Percentiles rank a stretch among this genome's conserved stretches.
Conservation (phyloP, 1,140 invertebrate genomes). For the Pollicipes pollicipes region DNA sequence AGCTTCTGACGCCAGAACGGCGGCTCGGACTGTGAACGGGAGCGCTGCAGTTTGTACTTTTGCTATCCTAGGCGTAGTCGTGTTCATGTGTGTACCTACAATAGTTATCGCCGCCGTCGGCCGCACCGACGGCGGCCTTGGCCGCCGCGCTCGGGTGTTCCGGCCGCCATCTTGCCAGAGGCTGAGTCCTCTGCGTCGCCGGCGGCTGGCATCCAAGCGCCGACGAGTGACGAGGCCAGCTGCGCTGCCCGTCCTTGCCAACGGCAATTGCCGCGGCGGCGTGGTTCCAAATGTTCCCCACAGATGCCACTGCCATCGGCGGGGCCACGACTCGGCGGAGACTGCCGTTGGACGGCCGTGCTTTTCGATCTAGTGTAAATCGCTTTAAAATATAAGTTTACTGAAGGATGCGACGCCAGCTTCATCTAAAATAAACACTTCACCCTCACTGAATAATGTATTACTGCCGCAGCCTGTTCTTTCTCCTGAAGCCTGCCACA, state of each 20-base stretch:
- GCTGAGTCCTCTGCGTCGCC: too few relatives aligned
- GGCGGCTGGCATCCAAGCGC: too few relatives aligned
- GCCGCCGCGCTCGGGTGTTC: too few relatives aligned
- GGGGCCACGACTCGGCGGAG: too few relatives aligned
- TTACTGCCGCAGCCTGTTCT: too few relatives aligned
- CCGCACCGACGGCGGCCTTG: too few relatives aligned
- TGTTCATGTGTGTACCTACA: background rate
- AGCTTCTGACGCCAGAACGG: too few relatives aligned
- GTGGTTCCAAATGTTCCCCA: background rate
- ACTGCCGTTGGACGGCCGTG: background rate
- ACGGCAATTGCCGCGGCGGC: background rate
- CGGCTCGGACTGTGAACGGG: too few relatives aligned
- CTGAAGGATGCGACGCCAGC: background rate
- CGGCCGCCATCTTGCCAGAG: background rate
- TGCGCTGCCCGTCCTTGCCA: background rate
- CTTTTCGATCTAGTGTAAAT: background rate
- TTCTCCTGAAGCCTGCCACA: too few relatives aligned
- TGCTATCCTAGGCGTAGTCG: background rate
- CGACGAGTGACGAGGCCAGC: background rate
- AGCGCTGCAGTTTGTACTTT: background rate
- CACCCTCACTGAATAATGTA: too few relatives aligned
- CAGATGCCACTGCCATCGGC: background rate
- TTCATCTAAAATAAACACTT: conserved; percentile 3
- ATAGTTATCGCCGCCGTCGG: too few relatives aligned
- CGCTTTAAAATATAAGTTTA: background rate